Evolutionary conservation across 2,113 vertebrate genomes (phyloP), one percentile per base, ranked within the genome.

Genomic region (Theristicus caerulescens): DNA sequence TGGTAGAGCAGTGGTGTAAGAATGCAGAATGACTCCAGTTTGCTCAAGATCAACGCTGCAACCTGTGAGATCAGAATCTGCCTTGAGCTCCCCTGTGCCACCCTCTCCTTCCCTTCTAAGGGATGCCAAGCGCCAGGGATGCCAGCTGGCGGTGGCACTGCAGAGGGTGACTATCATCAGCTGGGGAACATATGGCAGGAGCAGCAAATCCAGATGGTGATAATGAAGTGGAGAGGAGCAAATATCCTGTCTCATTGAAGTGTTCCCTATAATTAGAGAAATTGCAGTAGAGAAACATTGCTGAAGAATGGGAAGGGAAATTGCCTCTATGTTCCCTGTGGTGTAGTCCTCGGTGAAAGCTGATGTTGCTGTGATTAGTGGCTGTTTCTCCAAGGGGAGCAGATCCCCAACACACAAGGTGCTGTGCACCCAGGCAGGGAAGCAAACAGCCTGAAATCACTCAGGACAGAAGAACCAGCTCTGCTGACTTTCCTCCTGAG

Each of bases 151-250:
- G 0, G 20, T 34, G 36, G 52, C 55, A 79, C 46, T 36, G 36
- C 24, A 11, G 49, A 77, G 44, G 17, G 36, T 34, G 62, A 13
- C 40, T 46, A 15, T 8, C 72, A 69, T 42, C 88, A 88, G 47
- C 67, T 64, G 44, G 64, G 57, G 77, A 79, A 62, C 80, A 42
- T 20, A 59, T 13, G 93, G 86, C 47, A 74, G n/a, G 13, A 90
- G 51, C 85, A 88, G 61, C 36, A 73, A 51, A 83, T 51, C 57
- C 88, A 91, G 86, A 65, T 72, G 83, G 88, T 72, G 86, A 92
- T 79, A 84, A 80, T 31, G 57, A 76, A 85, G 52, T 31, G 58
- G 44, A 93, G 80, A 74, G 46, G n/a, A 83, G 44, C 70, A 86
- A 86, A 84, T 70, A 86, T 21, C 51, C 44, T 65, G 40, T 67